These are phyloP conservation scores for Reticulitermes lucifugus DNA, from an alignment of 2,888 invertebrate genomes.

Conservation along the genomic window DNA sequence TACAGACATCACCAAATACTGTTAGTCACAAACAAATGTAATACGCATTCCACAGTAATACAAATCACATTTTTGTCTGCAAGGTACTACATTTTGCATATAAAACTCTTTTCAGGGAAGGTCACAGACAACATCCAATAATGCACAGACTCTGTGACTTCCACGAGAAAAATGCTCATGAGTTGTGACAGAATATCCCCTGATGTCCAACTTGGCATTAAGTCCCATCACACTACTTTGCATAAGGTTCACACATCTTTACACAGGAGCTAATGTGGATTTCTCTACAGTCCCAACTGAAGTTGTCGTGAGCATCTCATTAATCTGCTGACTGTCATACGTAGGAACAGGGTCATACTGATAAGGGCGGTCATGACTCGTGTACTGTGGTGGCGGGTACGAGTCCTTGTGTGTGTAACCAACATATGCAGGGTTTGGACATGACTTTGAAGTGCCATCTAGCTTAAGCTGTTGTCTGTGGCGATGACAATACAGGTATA, in stretches of 20 bases:
- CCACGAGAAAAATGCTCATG: neutral
- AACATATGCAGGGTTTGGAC: conserved; percentile 44
- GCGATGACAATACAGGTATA: conserved; percentile 32
- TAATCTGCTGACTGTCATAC: conserved; percentile 43
- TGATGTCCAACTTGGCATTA: neutral
- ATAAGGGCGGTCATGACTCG: conserved; percentile 41
- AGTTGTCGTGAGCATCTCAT: conserved; percentile 44
- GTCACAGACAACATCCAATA: neutral
- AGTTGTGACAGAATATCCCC: neutral
- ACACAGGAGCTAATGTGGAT: conserved; percentile 48
- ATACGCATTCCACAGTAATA: neutral
- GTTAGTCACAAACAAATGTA: conserved; percentile 4
- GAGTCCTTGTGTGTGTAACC: conserved; percentile 53
- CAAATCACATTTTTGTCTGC: conserved; percentile 32
- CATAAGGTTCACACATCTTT: conserved; percentile 14
- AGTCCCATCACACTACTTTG: conserved; percentile 21
- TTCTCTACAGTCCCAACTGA: conserved; percentile 48
- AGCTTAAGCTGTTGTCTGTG: conserved; percentile 54
- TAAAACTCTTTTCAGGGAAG: neutral
- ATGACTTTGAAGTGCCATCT: conserved; percentile 39
- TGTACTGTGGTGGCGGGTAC: conserved; percentile 55
- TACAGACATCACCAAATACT: neutral
- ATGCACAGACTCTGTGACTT: neutral
- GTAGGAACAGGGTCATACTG: conserved; percentile 56
- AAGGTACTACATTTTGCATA: conserved; percentile 1